phyloP scores from a whole-genome alignment of 2,888 invertebrate species.

The Drosophila nigritarsus region DNA sequence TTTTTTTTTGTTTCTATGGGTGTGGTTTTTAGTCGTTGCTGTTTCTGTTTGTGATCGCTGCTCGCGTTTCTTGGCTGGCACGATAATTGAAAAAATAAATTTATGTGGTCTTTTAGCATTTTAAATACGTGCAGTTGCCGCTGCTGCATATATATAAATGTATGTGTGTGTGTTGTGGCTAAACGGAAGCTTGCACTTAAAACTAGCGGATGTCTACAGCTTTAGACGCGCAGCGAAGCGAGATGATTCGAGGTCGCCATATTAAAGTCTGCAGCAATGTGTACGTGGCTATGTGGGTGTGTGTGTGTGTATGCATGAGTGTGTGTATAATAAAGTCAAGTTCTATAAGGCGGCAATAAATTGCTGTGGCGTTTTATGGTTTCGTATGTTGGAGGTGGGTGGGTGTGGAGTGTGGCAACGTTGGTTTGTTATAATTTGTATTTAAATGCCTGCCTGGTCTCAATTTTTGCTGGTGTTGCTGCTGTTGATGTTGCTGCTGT shows the following conservation, averaged over 20 bases:
- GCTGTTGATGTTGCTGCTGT: constrained; percentile 28
- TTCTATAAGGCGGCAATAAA: constrained; percentile 54
- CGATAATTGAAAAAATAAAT: constrained; percentile 74
- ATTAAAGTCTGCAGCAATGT: constrained; percentile 21
- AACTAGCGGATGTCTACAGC: constrained; percentile 52
- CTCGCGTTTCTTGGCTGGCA: constrained; percentile 47
- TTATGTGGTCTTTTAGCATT: constrained; percentile 76
- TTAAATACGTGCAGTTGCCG: constrained; percentile 58
- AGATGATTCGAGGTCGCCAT: constrained; percentile 17
- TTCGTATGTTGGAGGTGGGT: constrained; percentile 1
- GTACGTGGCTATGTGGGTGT: constrained; percentile 8
- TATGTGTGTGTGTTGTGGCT: constrained; percentile 19
- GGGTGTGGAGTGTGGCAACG: constrained; percentile 33
- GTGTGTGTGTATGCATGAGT: constrained; percentile 21
- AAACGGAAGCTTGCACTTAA: constrained; percentile 64
- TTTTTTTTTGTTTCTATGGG: constrained; percentile 10
- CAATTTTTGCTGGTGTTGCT: constrained; percentile 52
- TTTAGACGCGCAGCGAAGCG: constrained; percentile 19
- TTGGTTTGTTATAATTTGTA: constrained; percentile 71
- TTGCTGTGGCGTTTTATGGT: constrained; percentile 29
- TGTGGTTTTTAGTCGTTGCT: constrained; percentile 33
- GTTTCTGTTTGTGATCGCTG: constrained; percentile 37
- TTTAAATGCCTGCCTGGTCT: constrained; percentile 72
- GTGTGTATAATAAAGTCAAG: constrained; percentile 53
- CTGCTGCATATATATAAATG: constrained; percentile 3